phyloP scores from a whole-genome alignment of 2,888 invertebrate genomes.

The Lobophora halterata region DNA sequence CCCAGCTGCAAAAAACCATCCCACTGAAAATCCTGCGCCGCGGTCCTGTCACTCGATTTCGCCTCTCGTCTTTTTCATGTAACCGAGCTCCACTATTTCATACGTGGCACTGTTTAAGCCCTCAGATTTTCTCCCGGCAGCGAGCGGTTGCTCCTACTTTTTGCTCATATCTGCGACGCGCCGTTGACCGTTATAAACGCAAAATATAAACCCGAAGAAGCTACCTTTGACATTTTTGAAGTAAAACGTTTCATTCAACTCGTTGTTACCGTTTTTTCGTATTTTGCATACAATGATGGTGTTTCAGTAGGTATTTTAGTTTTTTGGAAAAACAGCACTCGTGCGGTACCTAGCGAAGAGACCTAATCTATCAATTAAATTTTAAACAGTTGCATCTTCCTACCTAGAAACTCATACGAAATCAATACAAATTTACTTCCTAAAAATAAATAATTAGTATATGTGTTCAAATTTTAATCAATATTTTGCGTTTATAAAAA shows the following conservation, averaged over 20 bases:
- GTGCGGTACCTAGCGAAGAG: no score
- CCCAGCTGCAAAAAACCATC: conserved; percentile 72
- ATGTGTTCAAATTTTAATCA: no score
- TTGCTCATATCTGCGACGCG: conserved; percentile 67
- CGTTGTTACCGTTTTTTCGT: conserved; percentile 57
- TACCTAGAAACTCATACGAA: no score
- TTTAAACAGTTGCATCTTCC: conserved; percentile 36
- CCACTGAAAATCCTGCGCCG: conserved; percentile 73
- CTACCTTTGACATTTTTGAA: conserved; percentile 77
- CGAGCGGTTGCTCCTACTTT: conserved; percentile 63
- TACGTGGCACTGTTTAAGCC: conserved; percentile 80
- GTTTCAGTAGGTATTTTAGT: conserved; percentile 42
- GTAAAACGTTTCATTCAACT: conserved; percentile 71
- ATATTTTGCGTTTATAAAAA: no score
- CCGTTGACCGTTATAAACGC: conserved; percentile 77
- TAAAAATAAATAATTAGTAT: no score
- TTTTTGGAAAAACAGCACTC: neutral
- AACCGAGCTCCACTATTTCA: conserved; percentile 79
- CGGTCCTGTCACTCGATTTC: conserved; percentile 78
- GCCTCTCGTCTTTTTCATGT: conserved; percentile 80
- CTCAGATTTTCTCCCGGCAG: conserved; percentile 78
- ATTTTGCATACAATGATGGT: conserved; percentile 50
- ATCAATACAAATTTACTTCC: no score
- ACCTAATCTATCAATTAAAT: conserved; percentile 51
- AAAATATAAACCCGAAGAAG: conserved; percentile 79